A percentile compares a stretch with the other conserved stretches of the same genome.
These are phyloP conservation scores for Caenorhabditis wallacei DNA, from an alignment of 2,888 invertebrate genomes.

Conservation along the genomic window DNA sequence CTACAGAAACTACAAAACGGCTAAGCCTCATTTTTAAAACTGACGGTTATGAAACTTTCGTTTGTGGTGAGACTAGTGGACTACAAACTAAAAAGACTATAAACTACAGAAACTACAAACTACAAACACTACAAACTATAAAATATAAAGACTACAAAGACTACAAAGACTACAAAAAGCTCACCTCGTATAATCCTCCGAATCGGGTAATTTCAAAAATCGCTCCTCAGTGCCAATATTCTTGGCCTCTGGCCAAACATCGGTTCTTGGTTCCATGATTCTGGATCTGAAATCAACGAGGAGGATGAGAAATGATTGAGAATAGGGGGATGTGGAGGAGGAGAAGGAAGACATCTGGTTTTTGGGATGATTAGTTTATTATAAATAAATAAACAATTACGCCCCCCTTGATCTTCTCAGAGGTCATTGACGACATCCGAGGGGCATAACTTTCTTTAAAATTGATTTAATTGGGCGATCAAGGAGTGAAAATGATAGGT, in stretches of 20 bases:
- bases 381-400: background rate
- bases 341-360: slow-evolving; percentile 2
- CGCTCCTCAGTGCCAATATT: slow-evolving; percentile 78
- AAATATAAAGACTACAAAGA: no score
- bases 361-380: background rate
- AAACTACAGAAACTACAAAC: no score
- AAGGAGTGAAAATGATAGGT: background rate
- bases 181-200: slow-evolving; percentile 87
- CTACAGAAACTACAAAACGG: no score
- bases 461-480: background rate
- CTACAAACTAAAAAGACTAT: no score
- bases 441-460: background rate
- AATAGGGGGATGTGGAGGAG: background rate
- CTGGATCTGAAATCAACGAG: slow-evolving; percentile 66
- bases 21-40: no score
- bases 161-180: no score
- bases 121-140: no score
- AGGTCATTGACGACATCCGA: background rate
- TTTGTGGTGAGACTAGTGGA: no score
- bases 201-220: slow-evolving; percentile 74
- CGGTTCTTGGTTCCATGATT: slow-evolving; percentile 76
- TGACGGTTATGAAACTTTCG: no score
- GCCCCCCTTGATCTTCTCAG: background rate
- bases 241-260: slow-evolving; percentile 82
- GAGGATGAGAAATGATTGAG: slow-evolving; percentile 7